Base-by-base conservation (phyloP, 2,797 vertebrate genomes). In the Xiphophorus birchmanni region DNA sequence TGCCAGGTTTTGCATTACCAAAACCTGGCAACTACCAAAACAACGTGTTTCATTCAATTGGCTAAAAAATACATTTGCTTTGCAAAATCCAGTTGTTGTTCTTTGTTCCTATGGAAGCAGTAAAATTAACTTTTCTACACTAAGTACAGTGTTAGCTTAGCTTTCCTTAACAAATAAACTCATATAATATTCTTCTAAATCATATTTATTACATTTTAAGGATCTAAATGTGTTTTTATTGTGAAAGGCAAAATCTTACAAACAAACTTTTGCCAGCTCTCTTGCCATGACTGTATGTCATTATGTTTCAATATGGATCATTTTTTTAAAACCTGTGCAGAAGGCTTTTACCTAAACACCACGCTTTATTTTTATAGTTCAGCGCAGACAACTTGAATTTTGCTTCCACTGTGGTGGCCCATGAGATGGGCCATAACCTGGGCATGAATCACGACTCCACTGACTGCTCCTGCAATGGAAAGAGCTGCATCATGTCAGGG, bases 401-500 rank as follows among this genome's bases (percentile, higher is more conserved):
- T 29, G 76, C 93, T 0, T 97, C 97, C 81, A 92, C 94, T 1
- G 84, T 98, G 23, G 91, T 97, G 83, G 97, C 97, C 3, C 97
- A 98, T 54, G 97, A 98, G 78, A 84, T 98, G 93, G 97, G 97
- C 0, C 97, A 98, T 82, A 97, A 97, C 73, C 87, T 98, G 1
- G 97, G 97, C 52, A 97, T 98, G 96, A 94, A 84, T 76, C 97
- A 98, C 0, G 97, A 98, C 2, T 0, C 67, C 7, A 0, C 0
- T 0, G 69, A 75, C 52, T 97, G 97, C 84, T 23, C 0, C 6
- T 95, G 94, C 74, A 12, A 72, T 0, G 86, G 80, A 35, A 10
- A 0, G 0, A 15, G 29, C 78, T 98, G 94, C 76, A 96, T 98
- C 90, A 98, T 98, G 97, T 2, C 80, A 42, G 78, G 91, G 37